Evolutionary conservation across 2,113 vertebrate genomes (phyloP), one percentile per base, ranked within the genome.

Genomic region (Passer montanus): DNA sequence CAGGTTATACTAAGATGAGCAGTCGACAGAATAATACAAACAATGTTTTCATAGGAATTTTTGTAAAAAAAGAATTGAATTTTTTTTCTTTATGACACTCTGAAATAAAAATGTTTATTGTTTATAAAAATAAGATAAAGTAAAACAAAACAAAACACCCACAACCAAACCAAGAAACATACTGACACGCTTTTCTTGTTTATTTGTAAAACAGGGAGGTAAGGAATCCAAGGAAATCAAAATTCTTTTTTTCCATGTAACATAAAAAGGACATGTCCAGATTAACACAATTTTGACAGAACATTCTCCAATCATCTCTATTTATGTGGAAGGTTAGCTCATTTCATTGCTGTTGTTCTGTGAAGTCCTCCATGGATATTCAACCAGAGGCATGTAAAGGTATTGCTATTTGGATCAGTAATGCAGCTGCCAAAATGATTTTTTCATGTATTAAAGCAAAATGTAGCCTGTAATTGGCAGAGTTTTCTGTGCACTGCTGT

Each of bases 361-460:
- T 55, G 27, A 15, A 59, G 50, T 70, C 33, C 68, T 92, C 68
- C 23, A 37, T 72, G 72, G 83, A 63, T 78, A 86, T 92, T 88
- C 68, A 85, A 26, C 41, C 37, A 81, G 55, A 84, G 30, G 14
- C 33, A 63, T 7, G 31, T 35, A 83, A 69, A 92, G n/a, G 53
- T 85, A 77, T 63, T 46, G 12, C 44, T 90, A 59, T 81, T 66
- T 4, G 35, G 55, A 92, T 74, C 46, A 70, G 59, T 62, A 90
- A 76, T 28, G n/a, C 55, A 88, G 33, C 78, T 80, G 83, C 67
- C 72, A 67, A 81, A 86, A 88, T 33, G 0, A 93, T 94, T 94
- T 93, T 84, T 91, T 90, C 68, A 74, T 79, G 75, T 94, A 86
- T 74, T 93, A 92, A 90, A 88, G 50, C 46, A 90, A 92, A 94